These are phyloP conservation scores for Amiota minor DNA, from an alignment of 2,888 invertebrate genomes.

Conservation along the genomic window DNA sequence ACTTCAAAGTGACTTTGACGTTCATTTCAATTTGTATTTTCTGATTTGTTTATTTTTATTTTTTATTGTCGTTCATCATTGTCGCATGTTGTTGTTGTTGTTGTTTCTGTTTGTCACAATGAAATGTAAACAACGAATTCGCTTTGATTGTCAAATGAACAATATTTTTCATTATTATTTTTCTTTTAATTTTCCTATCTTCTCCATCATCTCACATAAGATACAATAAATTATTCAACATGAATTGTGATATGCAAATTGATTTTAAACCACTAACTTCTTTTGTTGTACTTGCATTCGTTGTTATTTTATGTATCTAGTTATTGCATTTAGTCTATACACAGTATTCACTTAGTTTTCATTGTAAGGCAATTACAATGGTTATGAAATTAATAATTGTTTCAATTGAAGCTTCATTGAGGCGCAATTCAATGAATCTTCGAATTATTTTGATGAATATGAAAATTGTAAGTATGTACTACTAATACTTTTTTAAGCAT, in stretches of 20 bases:
- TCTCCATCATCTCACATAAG: conserved; percentile 16
- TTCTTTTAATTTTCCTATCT: conserved; percentile 27
- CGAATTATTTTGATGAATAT: too few species aligned
- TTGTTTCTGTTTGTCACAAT: conserved; percentile 13
- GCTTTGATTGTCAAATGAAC: conserved; percentile 26
- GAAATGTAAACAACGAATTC: conserved; percentile 56
- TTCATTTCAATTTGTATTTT: conserved; percentile 11
- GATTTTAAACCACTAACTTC: conserved; percentile 46
- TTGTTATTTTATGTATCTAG: neutral
- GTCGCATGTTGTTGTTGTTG: conserved; percentile 38
- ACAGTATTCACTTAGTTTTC: too few species aligned
- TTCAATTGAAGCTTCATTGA: too few species aligned
- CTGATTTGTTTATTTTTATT: neutral
- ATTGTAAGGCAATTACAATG: too few species aligned
- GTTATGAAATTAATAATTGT: too few species aligned
- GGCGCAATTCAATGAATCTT: too few species aligned
- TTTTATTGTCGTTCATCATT: conserved; percentile 19
- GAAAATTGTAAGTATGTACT: too few species aligned
- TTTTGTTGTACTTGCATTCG: neutral
- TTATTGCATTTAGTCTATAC: too few species aligned
- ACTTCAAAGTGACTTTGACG: conserved; percentile 34
- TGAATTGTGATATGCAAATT: conserved; percentile 60
- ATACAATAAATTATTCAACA: conserved; percentile 46
- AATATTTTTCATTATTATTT: conserved; percentile 29
- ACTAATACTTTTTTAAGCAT: too few species aligned